Base-by-base conservation (phyloP, 2,113 vertebrate species). In the Atlantisia rogersi region DNA sequence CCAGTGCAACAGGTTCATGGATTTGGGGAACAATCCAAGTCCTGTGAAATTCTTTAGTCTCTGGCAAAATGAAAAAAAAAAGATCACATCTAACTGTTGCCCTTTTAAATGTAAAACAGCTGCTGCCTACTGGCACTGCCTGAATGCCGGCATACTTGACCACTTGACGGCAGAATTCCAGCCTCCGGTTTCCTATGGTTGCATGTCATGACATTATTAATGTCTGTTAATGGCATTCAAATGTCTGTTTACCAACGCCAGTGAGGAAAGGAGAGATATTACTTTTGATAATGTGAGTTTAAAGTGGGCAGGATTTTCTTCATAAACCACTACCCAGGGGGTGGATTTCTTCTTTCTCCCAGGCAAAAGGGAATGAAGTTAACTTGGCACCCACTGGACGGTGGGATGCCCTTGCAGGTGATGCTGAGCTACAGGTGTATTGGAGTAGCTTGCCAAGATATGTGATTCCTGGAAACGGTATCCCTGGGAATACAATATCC, bases 141-240 rank as follows among this genome's bases (percentile, higher is more conserved):
- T 59, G 91, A 86, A 50, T 62, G 44, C 60, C 91, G 86, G 39
- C 93, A 69, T 59, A 71, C 59, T 90, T 90, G 60, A 82, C 89
- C 89, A 91, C 90, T 92, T 86, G 63, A 92, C 53, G 25, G 75
- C 81, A 90, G 91, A 91, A 96, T 93, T 97, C 95, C 95, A 95
- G 62, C 81, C 65, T 77, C 75, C 48, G 29, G 35, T 90, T 96
- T 91, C 71, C 59, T 90, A 80, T 86, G 67, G 62, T 69, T 88
- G 26, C 69, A 60, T 81, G 79, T 92, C 89, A 67, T 6, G 46
- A 68, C 73, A 90, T 91, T 94, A 88, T 91, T 91, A 73, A 77
- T 59, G 35, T 24, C 73, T 82, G 35, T 28, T 60, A 53, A 48
- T 53, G 39, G 44, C 55, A 68, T 92, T 94, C 78, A 42, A 79